Base-by-base conservation (phyloP, 2,113 vertebrate species). In the Uria aalge region DNA sequence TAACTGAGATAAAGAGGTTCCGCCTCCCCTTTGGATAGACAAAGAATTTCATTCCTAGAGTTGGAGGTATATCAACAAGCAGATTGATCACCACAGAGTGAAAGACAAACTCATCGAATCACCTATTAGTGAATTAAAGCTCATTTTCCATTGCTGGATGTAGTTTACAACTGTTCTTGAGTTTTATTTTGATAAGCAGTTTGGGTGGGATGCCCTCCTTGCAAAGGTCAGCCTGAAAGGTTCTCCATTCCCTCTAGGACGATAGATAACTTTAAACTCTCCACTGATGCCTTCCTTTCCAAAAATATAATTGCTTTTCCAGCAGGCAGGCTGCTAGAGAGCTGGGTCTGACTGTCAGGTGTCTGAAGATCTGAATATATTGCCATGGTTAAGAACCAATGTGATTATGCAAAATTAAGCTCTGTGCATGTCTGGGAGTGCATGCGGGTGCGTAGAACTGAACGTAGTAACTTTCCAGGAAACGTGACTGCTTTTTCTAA, bases 401-500 rank as follows among this genome's bases (percentile, higher is more conserved):
- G 74, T 80, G 91, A 94, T 93, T 97, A 96, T 96, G 94, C 94
- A 96, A 83, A 97, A 94, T 81, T 53, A 85, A 82, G 91, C 88
- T 85, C 60, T 36, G 68, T 85, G 92, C 66, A 24, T 36, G 80
- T 34, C 91, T 95, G 80, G 80, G 77, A 94, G 96, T 10, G 69
- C 92, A 79, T 1, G 48, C 24, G 48, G 78, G 36, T 62, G 88
- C 69, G 87, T 36, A 66, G 92, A 85, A 36, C 69, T 11, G 17
- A 88, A 27, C 0, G 6, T 50, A 15, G 84, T 16, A 76, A 77
- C 93, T 86, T 69, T 48, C 71, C 81, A 75, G 32, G 50, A 38
- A 95, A 96, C 22, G 67, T 95, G 94, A 82, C 84, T 90, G 92
- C 66, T 90, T 91, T 85, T 62, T 50, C 72, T 88, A 19, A 79